A percentile compares a stretch with the other conserved stretches of the same genome.
phyloP scores from a whole-genome alignment of 2,888 invertebrate genomes.

The Tenthredo distinguenda region DNA sequence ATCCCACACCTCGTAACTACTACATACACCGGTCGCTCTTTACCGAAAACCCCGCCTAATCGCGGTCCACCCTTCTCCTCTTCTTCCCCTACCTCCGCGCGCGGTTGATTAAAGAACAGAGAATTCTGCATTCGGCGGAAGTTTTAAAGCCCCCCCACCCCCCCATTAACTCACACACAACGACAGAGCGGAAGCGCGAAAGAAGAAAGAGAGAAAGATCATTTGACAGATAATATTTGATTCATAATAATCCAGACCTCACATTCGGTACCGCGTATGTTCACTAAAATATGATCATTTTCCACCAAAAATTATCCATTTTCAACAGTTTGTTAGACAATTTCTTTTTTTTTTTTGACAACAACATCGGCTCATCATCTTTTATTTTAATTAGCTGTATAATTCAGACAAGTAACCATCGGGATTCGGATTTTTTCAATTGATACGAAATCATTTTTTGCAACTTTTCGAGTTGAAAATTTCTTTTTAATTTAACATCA shows the following conservation, averaged over 20 bases:
- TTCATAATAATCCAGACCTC: background rate
- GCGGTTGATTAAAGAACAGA: conserved; percentile 76
- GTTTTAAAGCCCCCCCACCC: background rate
- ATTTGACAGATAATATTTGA: background rate
- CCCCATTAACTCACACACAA: background rate
- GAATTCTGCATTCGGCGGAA: background rate
- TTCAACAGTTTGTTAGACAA: too few species aligned
- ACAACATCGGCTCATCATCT: too few species aligned
- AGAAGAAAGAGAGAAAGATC: background rate
- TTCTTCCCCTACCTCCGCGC: background rate
- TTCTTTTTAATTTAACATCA: too few species aligned
- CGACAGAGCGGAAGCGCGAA: background rate
- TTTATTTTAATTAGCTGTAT: too few species aligned
- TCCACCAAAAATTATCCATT: too few species aligned
- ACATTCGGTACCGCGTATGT: background rate
- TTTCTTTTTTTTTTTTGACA: too few species aligned
- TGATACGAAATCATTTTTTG: background rate
- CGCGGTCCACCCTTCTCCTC: conserved; percentile 59
- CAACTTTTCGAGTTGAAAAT: too few species aligned
- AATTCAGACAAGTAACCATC: too few species aligned
- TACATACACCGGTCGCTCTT: background rate
- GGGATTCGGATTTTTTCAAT: background rate
- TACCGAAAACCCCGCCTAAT: conserved; percentile 71
- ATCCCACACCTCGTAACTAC: conserved; percentile 51
- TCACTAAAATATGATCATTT: too few species aligned